A percentile compares a stretch with the other conserved stretches of the same genome.
phyloP scores from a whole-genome alignment of 2,888 invertebrate species.

The Disparrhopalites patrizii region DNA sequence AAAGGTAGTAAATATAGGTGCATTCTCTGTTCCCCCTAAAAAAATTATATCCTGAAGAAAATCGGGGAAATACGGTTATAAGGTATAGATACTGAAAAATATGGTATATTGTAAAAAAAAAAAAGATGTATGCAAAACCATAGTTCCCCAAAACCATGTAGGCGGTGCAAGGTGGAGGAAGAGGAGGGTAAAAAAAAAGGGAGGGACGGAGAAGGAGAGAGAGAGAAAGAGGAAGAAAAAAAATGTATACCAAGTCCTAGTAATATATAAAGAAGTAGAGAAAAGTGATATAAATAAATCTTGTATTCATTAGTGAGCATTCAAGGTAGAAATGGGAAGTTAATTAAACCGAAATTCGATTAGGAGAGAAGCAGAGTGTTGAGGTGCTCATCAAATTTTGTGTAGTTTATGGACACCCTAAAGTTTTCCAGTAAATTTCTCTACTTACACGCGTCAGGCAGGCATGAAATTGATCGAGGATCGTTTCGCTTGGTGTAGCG shows the following conservation, averaged over 20 bases:
- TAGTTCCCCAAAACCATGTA: too few species aligned
- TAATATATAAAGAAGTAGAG: too few species aligned
- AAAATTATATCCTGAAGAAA: too few species aligned
- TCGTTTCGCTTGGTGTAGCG: constrained; percentile 38
- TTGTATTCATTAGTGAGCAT: constrained; percentile 5
- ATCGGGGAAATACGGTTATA: too few species aligned
- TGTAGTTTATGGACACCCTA: constrained; percentile 46
- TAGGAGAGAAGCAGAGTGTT: constrained; percentile 33
- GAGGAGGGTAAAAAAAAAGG: neutral
- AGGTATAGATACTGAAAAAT: too few species aligned
- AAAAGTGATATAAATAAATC: constrained; percentile 19
- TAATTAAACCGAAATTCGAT: constrained; percentile 48
- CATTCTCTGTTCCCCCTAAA: too few species aligned
- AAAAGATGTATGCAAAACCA: too few species aligned
- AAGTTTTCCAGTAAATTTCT: constrained; percentile 48
- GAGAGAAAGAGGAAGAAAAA: too few species aligned
- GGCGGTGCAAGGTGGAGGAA: neutral
- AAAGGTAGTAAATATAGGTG: too few species aligned
- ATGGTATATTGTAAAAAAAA: too few species aligned
- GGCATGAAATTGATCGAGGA: constrained; percentile 48
- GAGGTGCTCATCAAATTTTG: constrained; percentile 44
- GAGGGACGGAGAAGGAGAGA: neutral
- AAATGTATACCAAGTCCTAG: too few species aligned
- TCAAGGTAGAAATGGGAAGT: constrained; percentile 39
- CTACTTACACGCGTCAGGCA: constrained; percentile 46